Evolutionary conservation across 2,113 vertebrate genomes (phyloP), one percentile per base, ranked within the genome.

Genomic region (Spermophilus dauricus): DNA sequence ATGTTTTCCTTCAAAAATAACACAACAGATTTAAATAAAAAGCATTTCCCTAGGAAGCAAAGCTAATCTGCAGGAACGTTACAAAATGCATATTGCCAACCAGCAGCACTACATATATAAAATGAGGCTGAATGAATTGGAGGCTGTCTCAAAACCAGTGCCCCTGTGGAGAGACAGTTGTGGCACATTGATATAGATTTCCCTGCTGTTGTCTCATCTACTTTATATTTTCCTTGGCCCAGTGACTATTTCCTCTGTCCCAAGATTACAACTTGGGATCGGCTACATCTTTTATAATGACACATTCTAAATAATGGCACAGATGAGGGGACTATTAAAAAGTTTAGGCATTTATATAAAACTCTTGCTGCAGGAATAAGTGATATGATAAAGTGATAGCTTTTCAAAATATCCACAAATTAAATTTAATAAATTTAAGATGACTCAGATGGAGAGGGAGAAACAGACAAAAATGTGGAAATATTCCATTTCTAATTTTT

Each of bases 241-340:
- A 89, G 51, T 81, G 34, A 86, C 84, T 97, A 77, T 69, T 97
- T 94, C 51, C 67, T 37, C 14, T 95, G 39, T 7, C 9, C 2
- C 14, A 90, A 96, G 93, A 97, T 83, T 37, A 85, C 63, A 97
- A 89, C 61, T 51, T 85, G 78, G 73, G 84, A 98, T 97, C 56
- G 97, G 88, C n/a, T 51, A 37, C 92, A 94, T 69, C 88, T 97
- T 97, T 83, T 89, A 97, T 97, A 98, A 96, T 91, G 93, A 98
- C 85, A 96, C 83, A 97, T 97, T 95, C 97, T 88, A 98, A 96
- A 69, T 76, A 89, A 48, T 95, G 80, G 78, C 86, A 98, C 88
- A 91, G 39, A 91, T 82, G 77, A 92, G 26, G 48, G 72, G 58
- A 78, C 86, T 97, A 34, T 53, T 82, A 37, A 37, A 69, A 26